Percentiles rank a stretch among this genome's conserved stretches.
phyloP scores from a whole-genome alignment of 2,888 invertebrate genomes.

The Orthonevra nobilis region DNA sequence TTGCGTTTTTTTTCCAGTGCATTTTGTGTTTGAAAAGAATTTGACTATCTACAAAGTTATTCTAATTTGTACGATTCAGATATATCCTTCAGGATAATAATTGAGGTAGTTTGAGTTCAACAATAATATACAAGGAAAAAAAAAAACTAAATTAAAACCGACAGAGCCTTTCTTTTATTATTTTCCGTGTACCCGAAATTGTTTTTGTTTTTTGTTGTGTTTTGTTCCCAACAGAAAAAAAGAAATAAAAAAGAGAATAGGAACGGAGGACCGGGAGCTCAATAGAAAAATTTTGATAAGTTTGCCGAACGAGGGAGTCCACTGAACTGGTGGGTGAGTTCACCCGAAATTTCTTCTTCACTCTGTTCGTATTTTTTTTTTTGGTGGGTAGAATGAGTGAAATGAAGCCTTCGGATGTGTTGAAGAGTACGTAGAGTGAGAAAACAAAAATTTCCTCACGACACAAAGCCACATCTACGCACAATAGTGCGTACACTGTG shows the following conservation, averaged over 20 bases:
- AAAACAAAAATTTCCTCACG: slow-evolving; percentile 17
- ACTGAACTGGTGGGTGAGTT: slow-evolving; percentile 78
- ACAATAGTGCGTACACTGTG: slow-evolving; percentile 47
- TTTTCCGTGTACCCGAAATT: slow-evolving; percentile 48
- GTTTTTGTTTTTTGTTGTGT: slow-evolving; percentile 23
- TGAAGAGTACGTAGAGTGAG: no score
- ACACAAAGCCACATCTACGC: slow-evolving; percentile 23
- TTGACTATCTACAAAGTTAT: slow-evolving; percentile 30
- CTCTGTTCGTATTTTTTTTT: no score
- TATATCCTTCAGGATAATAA: slow-evolving; percentile 48
- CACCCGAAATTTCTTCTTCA: slow-evolving; percentile 73
- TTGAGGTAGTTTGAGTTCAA: slow-evolving; percentile 47
- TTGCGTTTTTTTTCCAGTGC: slow-evolving; percentile 19
- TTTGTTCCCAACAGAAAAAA: slow-evolving; percentile 21
- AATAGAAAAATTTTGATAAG: slow-evolving; percentile 66
- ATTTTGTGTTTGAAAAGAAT: slow-evolving; percentile 10
- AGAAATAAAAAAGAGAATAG: slow-evolving; percentile 24
- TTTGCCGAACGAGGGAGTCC: slow-evolving; percentile 71
- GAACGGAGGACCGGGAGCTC: slow-evolving; percentile 28
- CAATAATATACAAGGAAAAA: slow-evolving; percentile 22
- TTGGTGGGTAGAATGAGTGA: neutral
- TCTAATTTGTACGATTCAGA: slow-evolving; percentile 63
- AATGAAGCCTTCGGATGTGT: no score
- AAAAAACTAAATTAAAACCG: slow-evolving; percentile 17
- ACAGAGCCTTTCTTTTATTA: neutral